Conservation (phyloP, 2,113 vertebrate genomes). For the Percina caprodes region DNA sequence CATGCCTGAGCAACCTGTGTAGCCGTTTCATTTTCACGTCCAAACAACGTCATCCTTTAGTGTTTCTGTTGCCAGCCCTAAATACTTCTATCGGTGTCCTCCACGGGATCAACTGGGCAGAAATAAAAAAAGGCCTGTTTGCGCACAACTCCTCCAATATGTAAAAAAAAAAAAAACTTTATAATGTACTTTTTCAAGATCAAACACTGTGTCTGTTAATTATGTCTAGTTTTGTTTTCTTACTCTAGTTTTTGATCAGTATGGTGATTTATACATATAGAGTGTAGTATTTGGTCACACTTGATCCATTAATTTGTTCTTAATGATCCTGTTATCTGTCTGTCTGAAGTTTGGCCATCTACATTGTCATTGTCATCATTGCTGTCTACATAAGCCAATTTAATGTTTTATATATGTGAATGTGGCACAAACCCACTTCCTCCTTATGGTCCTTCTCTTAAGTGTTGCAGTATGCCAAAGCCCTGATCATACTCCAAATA, state of each 20-base stretch:
- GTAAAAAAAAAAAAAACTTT: slow-evolving; percentile 19
- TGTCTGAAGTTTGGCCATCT: slow-evolving; percentile 31
- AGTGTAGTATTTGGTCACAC: slow-evolving; percentile 35
- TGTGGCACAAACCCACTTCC: slow-evolving; percentile 30
- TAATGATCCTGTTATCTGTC: slow-evolving; percentile 1
- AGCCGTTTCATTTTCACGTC: slow-evolving; percentile 39
- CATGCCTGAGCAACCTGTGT: slow-evolving; percentile 23
- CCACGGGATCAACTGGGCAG: slow-evolving; percentile 9
- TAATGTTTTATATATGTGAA: slow-evolving; percentile 52
- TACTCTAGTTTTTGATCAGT: slow-evolving; percentile 34
- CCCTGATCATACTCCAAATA: slow-evolving; percentile 33
- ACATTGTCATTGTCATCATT: slow-evolving; percentile 16
- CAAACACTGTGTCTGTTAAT: slow-evolving; percentile 37
- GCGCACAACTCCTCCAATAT: slow-evolving; percentile 16
- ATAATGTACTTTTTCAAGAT: slow-evolving; percentile 43
- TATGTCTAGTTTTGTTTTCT: slow-evolving; percentile 42
- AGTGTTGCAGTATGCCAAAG: slow-evolving; percentile 68
- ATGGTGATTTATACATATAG: slow-evolving; percentile 38
- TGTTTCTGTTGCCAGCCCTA: slow-evolving; percentile 19
- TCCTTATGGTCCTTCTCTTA: slow-evolving; percentile 33
- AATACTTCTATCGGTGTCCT: not conserved
- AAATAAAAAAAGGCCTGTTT: slow-evolving; percentile 8
- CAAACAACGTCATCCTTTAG: slow-evolving; percentile 19
- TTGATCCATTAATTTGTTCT: slow-evolving; percentile 47
- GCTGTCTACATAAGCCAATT: slow-evolving; percentile 22